Base-by-base conservation (phyloP, 2,888 invertebrate genomes). In the Amphimallon solstitiale region DNA sequence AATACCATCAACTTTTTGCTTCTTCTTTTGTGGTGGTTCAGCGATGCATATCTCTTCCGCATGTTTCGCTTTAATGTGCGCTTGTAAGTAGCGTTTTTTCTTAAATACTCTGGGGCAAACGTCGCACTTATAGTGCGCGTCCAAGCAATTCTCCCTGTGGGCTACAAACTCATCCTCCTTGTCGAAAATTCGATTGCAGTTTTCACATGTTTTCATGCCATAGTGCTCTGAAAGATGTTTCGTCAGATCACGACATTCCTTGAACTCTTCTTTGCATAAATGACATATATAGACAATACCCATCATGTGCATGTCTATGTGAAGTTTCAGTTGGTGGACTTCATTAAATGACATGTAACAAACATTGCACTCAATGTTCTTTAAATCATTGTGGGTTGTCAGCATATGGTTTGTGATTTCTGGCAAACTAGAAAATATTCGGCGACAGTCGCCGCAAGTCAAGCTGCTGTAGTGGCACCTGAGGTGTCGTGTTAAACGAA, bases 161-260 rank as follows among this genome's bases (percentile, higher is more conserved):
- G 49, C 45, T 17, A 43, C 37, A 6, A 69, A 62, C 49, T 73
- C 72, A 3, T 69, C 63, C 45, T 73, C 73, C 1, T 64, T 65
- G 21, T 65, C 12, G 63, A 71, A 73, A 2, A 60, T 68, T 9
- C 60, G 65, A 6, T 68, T 63, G 40, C 73, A 73, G 21, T 49
- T 43, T 29, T 40, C 48, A 60, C 73, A 73, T 6, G 69, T 51
- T 38, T 70, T 68, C 66, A 69, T 61, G 1, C 72, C 70, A 14
- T 67, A 68, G 48, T 74, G 74, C 43, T 68, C 73, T 6, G 68
- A 67, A 15, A 74, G 43, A 51, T 74, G 74, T 23, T 63, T 71
- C 0, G 68, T 69, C 23, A 73, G 61, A n/a, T 69, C 70, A 1
- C 69, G 65, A 23, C 67, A 71, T 45, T 74, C 71, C 15, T 48